phyloP scores from a whole-genome alignment of 2,888 invertebrate species.

The Lysandra bellargus region DNA sequence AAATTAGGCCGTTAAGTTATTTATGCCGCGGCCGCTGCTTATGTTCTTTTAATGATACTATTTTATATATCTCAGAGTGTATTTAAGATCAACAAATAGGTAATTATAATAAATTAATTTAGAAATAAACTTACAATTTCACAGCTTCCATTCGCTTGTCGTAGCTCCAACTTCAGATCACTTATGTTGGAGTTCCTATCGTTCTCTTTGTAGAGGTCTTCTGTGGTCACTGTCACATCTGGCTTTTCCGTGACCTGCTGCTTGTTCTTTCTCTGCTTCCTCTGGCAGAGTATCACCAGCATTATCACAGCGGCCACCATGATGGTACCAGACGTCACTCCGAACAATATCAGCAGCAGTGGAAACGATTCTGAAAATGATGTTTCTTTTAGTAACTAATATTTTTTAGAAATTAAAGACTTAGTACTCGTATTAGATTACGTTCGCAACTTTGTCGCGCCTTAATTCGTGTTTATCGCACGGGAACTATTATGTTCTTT shows the following conservation, averaged over 20 bases:
- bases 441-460: too few relatives aligned
- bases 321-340: slow-evolving; percentile 92
- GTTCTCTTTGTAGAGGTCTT: slow-evolving; percentile 85
- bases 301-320: slow-evolving; percentile 91
- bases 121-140: slow-evolving; percentile 81
- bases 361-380: slow-evolving; percentile 86
- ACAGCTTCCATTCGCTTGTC: slow-evolving; percentile 90
- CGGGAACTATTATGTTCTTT: too few relatives aligned
- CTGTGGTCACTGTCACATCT: slow-evolving; percentile 75
- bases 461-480: too few relatives aligned
- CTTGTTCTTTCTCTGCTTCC: slow-evolving; percentile 82
- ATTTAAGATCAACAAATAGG: too few relatives aligned
- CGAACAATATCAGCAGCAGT: slow-evolving; percentile 89
- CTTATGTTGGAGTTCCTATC: slow-evolving; percentile 96
- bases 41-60: too few relatives aligned
- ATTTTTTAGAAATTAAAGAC: not conserved
- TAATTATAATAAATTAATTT: too few relatives aligned
- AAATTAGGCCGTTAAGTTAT: too few relatives aligned
- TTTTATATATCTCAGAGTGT: too few relatives aligned
- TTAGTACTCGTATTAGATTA: too few relatives aligned
- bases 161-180: slow-evolving; percentile 92
- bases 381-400: not conserved
- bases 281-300: slow-evolving; percentile 90
- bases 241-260: slow-evolving; percentile 80
- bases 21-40: too few relatives aligned